A percentile compares a stretch with the other conserved stretches of the same genome.
Conservation (phyloP, 1,140 invertebrate genomes). For the Tenebrio molitor region DNA sequence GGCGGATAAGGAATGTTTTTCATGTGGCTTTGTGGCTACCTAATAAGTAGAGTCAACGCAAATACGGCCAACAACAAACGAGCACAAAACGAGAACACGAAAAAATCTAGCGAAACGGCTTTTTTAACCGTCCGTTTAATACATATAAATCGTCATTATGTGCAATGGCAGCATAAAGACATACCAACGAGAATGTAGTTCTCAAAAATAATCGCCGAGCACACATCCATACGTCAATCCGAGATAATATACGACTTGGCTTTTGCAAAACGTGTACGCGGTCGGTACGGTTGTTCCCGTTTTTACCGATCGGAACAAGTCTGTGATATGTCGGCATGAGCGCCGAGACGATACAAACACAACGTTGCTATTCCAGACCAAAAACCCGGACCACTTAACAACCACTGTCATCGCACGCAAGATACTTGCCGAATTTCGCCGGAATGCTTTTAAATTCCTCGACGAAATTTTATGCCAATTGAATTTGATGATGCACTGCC, state of each 20-base stretch:
- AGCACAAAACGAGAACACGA: constrained; percentile 55
- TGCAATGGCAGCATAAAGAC: constrained; percentile 61
- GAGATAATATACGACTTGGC: constrained; percentile 57
- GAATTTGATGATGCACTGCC: neutral
- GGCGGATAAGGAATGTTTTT: constrained; percentile 47
- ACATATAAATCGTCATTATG: constrained; percentile 64
- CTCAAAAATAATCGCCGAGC: constrained; percentile 63
- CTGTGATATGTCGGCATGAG: constrained; percentile 47
- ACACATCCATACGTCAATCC: constrained; percentile 60
- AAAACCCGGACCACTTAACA: constrained; percentile 24
- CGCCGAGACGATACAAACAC: constrained; percentile 39
- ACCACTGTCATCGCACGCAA: constrained; percentile 20
- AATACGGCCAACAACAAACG: constrained; percentile 48
- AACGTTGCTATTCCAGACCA: constrained; percentile 26
- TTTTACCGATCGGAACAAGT: constrained; percentile 48
- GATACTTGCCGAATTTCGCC: constrained; percentile 23
- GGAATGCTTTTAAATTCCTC: constrained; percentile 11
- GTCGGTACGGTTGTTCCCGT: constrained; percentile 54
- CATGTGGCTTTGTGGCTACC: constrained; percentile 20
- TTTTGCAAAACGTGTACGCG: constrained; percentile 54
- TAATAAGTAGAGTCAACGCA: constrained; percentile 41
- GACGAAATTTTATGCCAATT: constrained; percentile 1
- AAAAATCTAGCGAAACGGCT: constrained; percentile 57
- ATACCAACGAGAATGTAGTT: constrained; percentile 64
- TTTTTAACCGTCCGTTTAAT: constrained; percentile 53